Evolutionary conservation across 2,888 invertebrate genomes (phyloP), one percentile per base, ranked within the genome.

Genomic region (Bombylius discolor): DNA sequence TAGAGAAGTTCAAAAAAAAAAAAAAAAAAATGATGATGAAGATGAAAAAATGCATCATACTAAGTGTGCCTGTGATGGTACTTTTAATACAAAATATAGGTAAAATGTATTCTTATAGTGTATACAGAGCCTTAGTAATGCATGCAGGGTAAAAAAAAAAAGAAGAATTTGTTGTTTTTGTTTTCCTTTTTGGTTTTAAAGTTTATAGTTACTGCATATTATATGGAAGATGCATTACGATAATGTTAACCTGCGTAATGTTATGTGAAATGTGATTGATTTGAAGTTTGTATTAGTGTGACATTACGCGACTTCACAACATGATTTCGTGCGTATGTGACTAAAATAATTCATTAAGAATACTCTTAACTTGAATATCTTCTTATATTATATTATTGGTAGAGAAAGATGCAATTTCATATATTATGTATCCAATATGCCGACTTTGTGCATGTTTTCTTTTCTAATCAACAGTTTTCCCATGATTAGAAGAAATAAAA

Each of bases 291-390:
- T 58, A 44, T 46, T 52, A 47, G 58, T 58, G 55, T 58, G 58
- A 58, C 58, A 58, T 58, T 58, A 52, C 11, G 39, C 51, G 51
- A 49, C 52, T 46, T 49, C 48, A 14, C 52, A 55, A 58, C 58
- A 58, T 58, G 58, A 58, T 58, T 55, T 58, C 50, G 55, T 55
- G 58, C 55, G 50, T 54, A 58, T 58, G 58, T 58, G 58, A 58
- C 55, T 55, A 36, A 52, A 58, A 58, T 58, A 55, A 58, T 58
- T 55, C 53, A 55, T 58, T 53, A 55, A 55, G 55, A 31, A 50
- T 31, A 13, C 34, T 8, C 23, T 32, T 8, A 49, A 54, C 49
- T 23, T 23, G 23, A 23, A 23, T 23, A 23, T 23, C 1, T n/a
- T 23, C 23, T 23, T 23, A 23, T 23, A 23, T 23, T 23, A 23